Conservation (phyloP, 2,888 invertebrate genomes). For the Laothoe populi region DNA sequence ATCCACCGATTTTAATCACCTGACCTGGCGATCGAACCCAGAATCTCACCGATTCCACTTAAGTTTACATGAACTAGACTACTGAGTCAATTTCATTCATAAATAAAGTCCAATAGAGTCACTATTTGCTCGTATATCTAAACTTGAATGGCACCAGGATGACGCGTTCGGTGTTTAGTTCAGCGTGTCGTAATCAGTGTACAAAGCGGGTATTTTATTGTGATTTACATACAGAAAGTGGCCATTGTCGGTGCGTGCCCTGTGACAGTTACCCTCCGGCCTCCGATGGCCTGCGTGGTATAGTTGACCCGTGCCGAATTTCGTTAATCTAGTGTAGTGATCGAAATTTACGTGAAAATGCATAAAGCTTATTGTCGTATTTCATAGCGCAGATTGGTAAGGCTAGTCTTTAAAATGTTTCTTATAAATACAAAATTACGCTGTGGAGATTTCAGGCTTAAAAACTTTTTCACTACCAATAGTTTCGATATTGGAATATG, state of each 20-base stretch:
- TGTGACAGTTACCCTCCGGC: constrained; percentile 78
- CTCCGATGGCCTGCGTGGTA: constrained; percentile 64
- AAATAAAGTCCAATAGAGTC: constrained; percentile 42
- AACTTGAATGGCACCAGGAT: constrained; percentile 57
- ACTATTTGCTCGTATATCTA: constrained; percentile 47
- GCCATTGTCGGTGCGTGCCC: constrained; percentile 72
- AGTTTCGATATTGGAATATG: too few relatives aligned
- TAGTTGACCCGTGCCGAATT: constrained; percentile 51
- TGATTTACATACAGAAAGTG: constrained; percentile 80
- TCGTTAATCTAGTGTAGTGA: constrained; percentile 42
- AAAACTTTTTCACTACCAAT: too few relatives aligned
- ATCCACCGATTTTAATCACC: not conserved
- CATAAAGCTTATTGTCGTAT: not conserved
- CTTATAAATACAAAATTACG: too few relatives aligned
- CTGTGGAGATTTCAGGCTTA: too few relatives aligned
- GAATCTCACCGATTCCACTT: not conserved
- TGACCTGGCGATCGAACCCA: not conserved
- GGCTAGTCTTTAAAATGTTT: too few relatives aligned
- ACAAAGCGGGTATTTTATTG: constrained; percentile 82
- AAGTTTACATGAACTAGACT: not conserved
- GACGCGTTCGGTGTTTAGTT: constrained; percentile 70
- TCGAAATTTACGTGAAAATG: constrained; percentile 16
- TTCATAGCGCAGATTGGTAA: constrained; percentile 15
- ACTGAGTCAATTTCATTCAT: not conserved
- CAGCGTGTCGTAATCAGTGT: constrained; percentile 78